Base-by-base conservation (phyloP, 2,113 vertebrate genomes). In the Erythrocebus patas region DNA sequence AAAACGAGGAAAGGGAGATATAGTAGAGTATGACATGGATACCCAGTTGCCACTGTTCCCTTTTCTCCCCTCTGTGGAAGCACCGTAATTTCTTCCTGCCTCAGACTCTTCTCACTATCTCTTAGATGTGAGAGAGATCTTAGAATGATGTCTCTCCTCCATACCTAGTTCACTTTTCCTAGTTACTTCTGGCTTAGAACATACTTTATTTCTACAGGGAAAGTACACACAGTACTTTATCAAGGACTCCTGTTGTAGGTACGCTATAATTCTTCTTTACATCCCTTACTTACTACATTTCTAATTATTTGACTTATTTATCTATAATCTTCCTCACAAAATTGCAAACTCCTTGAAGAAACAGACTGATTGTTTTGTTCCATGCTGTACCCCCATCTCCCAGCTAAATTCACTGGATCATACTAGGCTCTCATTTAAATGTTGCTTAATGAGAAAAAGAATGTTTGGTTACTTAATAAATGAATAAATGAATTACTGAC, bases 21-120 rank as follows among this genome's bases (percentile, higher is more conserved):
- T 0, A n/a, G 43, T 22, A 48, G 11, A 48, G 5, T 16, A 12
- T 17, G 4, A 13, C 2, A 2, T 30, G 10, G 2, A 10, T 17
- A n/a, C 20, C 12, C 32, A 40, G 6, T 0, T n/a, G 18, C 8
- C 27, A 3, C 45, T 32, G 32, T 38, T 27, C 13, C 72, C 45
- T 38, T 27, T 68, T 18, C 23, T 57, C 2, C 20, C 10, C 22
- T 1, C 13, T 32, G 40, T 38, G 6, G 45, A 59, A 0, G 1
- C 2, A 9, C 1, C 11, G 1, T 18, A 2, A 12, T 43, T 48
- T 73, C 61, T 35, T 79, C 76, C 35, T 66, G 14, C 8, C 27
- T n/a, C n/a, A 2, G 17, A 4, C 6, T 61, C 30, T 83, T 52
- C 8, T 59, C 16, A 40, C 32, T 8, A 12, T 50, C 9, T 48